phyloP scores from a whole-genome alignment of 2,888 invertebrate genomes.

The Stenodera caucasica region DNA sequence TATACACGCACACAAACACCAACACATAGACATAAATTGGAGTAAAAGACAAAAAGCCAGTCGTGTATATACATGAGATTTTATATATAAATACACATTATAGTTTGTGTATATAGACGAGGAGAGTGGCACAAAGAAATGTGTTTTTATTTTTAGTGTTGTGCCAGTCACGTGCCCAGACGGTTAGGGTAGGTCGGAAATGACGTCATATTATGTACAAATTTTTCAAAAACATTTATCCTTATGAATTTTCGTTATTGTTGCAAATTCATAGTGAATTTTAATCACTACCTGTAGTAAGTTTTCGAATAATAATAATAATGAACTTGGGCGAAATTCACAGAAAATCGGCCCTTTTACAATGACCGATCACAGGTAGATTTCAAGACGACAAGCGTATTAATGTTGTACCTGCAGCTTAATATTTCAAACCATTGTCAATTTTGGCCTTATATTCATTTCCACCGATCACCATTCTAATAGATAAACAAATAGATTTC shows the following conservation, averaged over 20 bases:
- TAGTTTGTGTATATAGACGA: not conserved
- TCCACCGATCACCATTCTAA: not conserved
- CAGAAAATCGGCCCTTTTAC: not conserved
- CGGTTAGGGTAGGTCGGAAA: conserved; percentile 51
- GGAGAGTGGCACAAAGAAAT: conserved; percentile 15
- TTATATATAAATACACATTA: not conserved
- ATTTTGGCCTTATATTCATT: not conserved
- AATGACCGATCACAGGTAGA: not conserved
- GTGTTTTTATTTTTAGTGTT: conserved; percentile 24
- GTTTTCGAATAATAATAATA: too few relatives aligned
- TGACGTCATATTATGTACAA: conserved; percentile 45
- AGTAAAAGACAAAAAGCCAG: not conserved
- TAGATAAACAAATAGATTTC: not conserved
- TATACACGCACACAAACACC: too few relatives aligned
- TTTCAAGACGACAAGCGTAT: conserved; percentile 9
- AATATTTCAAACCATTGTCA: conserved; percentile 1
- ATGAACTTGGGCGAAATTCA: conserved; percentile 2
- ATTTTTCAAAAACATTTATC: too few relatives aligned
- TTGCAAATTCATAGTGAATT: too few relatives aligned
- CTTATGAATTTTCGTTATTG: too few relatives aligned
- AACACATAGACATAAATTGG: not conserved
- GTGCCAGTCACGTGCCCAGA: conserved; percentile 23
- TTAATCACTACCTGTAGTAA: too few relatives aligned
- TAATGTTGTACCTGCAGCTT: conserved; percentile 10
- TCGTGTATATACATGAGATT: not conserved